phyloP scores from a whole-genome alignment of 2,888 invertebrate genomes.

The Stenodera caucasica region DNA sequence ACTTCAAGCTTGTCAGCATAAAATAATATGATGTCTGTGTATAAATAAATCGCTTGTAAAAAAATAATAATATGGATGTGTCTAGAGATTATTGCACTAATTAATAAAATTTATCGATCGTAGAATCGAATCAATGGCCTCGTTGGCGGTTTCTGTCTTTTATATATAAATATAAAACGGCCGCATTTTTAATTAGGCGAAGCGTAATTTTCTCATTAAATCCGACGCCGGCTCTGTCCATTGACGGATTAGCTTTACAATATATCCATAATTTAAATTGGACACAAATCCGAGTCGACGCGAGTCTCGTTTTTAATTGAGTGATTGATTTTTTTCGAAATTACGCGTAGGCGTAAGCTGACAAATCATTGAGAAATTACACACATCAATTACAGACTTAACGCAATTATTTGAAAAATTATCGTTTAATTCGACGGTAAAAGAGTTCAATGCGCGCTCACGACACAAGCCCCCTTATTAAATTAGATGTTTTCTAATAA shows the following conservation, averaged over 20 bases:
- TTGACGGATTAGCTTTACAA: slow-evolving; percentile 14
- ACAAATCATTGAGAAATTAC: slow-evolving; percentile 1
- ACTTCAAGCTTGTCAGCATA: background rate
- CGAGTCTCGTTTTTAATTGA: background rate
- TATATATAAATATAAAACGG: too few relatives aligned
- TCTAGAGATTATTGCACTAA: slow-evolving; percentile 10
- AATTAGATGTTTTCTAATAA: too few relatives aligned
- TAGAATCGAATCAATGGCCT: slow-evolving; percentile 5
- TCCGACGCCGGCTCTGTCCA: slow-evolving; percentile 10
- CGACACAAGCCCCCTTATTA: slow-evolving; percentile 1
- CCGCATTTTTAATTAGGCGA: slow-evolving; percentile 16
- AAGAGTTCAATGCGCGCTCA: slow-evolving; percentile 3
- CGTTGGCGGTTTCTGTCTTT: background rate
- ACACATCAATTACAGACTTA: background rate
- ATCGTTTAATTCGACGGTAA: slow-evolving; percentile 24
- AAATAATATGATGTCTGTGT: slow-evolving; percentile 6
- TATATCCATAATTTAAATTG: background rate
- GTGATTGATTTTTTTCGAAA: background rate
- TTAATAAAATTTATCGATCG: slow-evolving; percentile 14
- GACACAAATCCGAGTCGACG: background rate
- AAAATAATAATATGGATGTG: background rate
- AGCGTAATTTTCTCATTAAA: slow-evolving; percentile 18
- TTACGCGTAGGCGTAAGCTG: background rate
- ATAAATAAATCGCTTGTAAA: background rate
- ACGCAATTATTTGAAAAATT: slow-evolving; percentile 18